Conservation (phyloP, 53 echinoderm and acorn worm genomes). For the Echinometra lucunter region DNA sequence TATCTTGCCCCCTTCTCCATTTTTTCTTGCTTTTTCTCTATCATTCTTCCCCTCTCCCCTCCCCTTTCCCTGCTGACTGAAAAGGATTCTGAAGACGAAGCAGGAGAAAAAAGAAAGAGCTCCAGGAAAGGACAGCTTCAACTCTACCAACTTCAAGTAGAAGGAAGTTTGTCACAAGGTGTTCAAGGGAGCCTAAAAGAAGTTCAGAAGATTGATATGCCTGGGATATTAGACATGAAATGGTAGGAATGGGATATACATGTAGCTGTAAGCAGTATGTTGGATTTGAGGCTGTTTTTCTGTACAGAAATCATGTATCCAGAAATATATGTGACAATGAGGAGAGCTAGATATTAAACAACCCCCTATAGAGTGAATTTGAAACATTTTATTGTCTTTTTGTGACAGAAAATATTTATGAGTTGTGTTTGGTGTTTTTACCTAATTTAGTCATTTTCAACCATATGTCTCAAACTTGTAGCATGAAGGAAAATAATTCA, state of each 20-base stretch:
- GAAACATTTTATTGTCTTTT: too few species aligned
- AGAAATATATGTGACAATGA: too few species aligned
- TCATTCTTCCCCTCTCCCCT: too few species aligned
- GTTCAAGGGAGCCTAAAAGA: slow-evolving; percentile 29
- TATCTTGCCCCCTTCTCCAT: too few species aligned
- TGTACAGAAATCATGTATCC: neutral
- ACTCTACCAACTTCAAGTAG: slow-evolving; percentile 59
- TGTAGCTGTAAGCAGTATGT: neutral
- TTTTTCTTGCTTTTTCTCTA: too few species aligned
- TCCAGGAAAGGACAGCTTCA: slow-evolving; percentile 75
- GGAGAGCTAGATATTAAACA: neutral
- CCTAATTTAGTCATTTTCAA: too few species aligned
- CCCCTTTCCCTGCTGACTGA: neutral
- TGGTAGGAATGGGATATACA: slow-evolving; percentile 75
- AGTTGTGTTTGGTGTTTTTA: too few species aligned
- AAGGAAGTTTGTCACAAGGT: neutral
- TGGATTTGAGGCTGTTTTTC: neutral
- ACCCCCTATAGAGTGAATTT: too few species aligned
- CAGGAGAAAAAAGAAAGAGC: neutral
- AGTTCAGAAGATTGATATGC: slow-evolving; percentile 75
- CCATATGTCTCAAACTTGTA: too few species aligned
- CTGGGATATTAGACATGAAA: slow-evolving; percentile 96
- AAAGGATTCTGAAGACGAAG: slow-evolving; percentile 37
- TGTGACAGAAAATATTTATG: too few species aligned
- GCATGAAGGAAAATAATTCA: too few species aligned